Conservation (phyloP, 2,888 invertebrate genomes). For the Morpho helenor region DNA sequence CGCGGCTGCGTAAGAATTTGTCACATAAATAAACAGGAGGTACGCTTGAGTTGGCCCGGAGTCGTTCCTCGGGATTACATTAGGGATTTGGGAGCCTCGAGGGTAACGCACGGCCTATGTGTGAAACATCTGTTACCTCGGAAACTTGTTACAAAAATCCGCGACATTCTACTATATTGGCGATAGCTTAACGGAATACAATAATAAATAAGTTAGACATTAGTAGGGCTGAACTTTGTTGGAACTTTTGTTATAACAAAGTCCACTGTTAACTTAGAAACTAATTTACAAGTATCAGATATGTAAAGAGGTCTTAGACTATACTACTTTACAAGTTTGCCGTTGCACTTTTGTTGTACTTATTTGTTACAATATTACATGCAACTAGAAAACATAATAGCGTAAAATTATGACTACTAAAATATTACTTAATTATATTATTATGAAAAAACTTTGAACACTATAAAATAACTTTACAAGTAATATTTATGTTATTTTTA, state of each 20-base stretch:
- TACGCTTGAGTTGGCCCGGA: constrained; percentile 64
- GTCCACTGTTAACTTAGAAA: constrained; percentile 4
- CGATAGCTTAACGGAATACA: not conserved
- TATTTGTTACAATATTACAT: constrained; percentile 4
- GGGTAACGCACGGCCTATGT: constrained; percentile 49
- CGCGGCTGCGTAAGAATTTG: constrained; percentile 69
- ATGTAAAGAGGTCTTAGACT: constrained; percentile 6
- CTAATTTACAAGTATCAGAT: constrained; percentile 13
- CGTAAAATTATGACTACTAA: not conserved
- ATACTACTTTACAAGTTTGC: constrained; percentile 4
- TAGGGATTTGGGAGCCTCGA: constrained; percentile 62
- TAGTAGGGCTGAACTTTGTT: constrained; percentile 16
- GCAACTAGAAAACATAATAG: not conserved
- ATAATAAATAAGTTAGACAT: constrained; percentile 4
- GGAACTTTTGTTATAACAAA: not conserved
- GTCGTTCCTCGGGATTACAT: constrained; percentile 70
- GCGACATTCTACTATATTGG: constrained; percentile 8
- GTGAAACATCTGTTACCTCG: constrained; percentile 73
- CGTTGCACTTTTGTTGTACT: constrained; percentile 5
- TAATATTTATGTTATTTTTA: too few species aligned
- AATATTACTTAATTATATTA: too few species aligned
- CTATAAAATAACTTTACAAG: too few species aligned
- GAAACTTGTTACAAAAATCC: constrained; percentile 45
- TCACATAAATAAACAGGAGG: constrained; percentile 75
- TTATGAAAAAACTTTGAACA: too few species aligned